Base-by-base conservation (phyloP, 2,888 invertebrate genomes). In the Zygogramma bicolorata region DNA sequence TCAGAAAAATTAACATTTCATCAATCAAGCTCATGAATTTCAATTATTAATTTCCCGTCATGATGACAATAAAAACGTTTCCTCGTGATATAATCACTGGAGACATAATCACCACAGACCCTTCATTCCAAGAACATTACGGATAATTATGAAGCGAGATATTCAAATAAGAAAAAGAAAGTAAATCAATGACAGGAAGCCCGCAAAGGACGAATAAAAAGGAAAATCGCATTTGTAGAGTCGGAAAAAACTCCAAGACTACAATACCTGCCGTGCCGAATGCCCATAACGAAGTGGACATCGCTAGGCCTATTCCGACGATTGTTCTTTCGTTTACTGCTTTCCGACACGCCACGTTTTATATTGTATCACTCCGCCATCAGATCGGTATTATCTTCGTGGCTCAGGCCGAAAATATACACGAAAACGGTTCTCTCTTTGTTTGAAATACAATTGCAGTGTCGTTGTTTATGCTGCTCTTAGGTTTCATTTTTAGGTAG, bases 331-430 rank as follows among this genome's bases (percentile, higher is more conserved):
- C 74, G 65, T 63, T 74, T 73, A 73, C 69, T 73, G 65, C 69
- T 72, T 20, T 34, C 70, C 57, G 75, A 75, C 79, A 79, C 78
- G 80, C 79, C 70, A 79, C 78, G 78, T 78, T 81, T 81, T 79
- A 79, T 81, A 81, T 79, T 81, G 79, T 78, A 81, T 79, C 80
- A 79, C 76, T 76, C 76, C 61, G 73, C 78, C 80, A 80, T 81
- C 79, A 80, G 78, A 75, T 75, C 78, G 77, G 76, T 77, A 79
- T 81, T 79, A 80, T 79, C 77, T 76, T 78, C 73, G 74, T 68
- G 61, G 71, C 70, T 70, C 57, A 63, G 34, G 22, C 20, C 63
- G 20, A 20, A 63, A 68, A 69, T 53, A 63, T 66, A 59, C 74
- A 74, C 71, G 71, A 69, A 31, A 71, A 42, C 62, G 69, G 27